Percentiles rank a stretch among this genome's conserved stretches.
Evolutionary conservation across 2,797 vertebrate genomes (phyloP).

Genomic region (Schizopygopsis pylzovi): DNA sequence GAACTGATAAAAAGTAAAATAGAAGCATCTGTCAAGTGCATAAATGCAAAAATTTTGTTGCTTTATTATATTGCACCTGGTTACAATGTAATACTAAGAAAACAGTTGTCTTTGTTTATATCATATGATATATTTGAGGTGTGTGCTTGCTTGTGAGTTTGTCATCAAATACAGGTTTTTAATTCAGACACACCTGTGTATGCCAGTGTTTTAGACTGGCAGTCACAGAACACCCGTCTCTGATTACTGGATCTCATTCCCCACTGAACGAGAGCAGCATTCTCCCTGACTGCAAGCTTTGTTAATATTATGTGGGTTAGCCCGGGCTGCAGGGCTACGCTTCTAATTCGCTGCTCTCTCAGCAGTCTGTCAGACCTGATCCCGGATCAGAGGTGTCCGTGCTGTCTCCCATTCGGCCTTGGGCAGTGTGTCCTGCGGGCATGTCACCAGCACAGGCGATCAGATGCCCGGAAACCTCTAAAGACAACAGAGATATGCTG

Average conservation of each 20-base stretch:
- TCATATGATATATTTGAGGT: not conserved
- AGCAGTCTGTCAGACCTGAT: constrained; percentile 48
- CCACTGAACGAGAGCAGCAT: constrained; percentile 8
- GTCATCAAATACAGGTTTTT: constrained; percentile 25
- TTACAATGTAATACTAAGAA: not conserved
- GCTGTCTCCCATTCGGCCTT: constrained; percentile 42
- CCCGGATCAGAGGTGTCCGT: constrained; percentile 37
- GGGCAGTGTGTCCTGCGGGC: constrained; percentile 44
- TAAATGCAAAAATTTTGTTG: not conserved
- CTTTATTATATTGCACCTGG: not conserved
- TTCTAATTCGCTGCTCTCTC: constrained; percentile 47
- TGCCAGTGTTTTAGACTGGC: constrained; percentile 13
- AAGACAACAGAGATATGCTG: constrained; percentile 26
- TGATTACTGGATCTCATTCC: constrained; percentile 35
- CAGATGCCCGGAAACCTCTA: constrained; percentile 46
- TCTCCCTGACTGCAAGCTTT: constrained; percentile 25
- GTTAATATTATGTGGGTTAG: constrained; percentile 29
- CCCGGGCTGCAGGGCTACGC: constrained; percentile 15
- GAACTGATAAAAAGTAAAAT: not conserved
- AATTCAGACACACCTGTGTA: not conserved
- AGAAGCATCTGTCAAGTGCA: not conserved
- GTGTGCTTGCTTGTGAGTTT: constrained; percentile 27
- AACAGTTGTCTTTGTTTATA: not conserved
- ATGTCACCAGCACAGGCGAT: constrained; percentile 51
- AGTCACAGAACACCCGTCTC: constrained; percentile 15